Conservation (phyloP, 1,140 invertebrate genomes). For the Pseudoatta argentina region DNA sequence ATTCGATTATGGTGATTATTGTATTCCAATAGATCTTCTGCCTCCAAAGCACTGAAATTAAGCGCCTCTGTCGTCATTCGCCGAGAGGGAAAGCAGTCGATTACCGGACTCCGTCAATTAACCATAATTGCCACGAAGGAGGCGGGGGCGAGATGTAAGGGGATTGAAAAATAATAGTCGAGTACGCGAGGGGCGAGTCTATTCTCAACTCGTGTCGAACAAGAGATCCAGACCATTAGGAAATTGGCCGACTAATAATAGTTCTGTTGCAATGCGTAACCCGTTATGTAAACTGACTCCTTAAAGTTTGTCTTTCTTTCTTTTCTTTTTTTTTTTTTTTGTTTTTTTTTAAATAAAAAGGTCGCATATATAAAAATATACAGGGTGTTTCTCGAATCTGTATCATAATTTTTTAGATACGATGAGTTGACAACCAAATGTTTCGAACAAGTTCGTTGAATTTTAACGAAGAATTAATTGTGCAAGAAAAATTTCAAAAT, state of each 20-base stretch:
- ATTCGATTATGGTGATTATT: conserved; percentile 21
- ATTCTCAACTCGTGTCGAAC: conserved; percentile 68
- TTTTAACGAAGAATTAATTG: no score
- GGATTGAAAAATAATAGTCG: conserved; percentile 51
- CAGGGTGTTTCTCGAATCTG: no score
- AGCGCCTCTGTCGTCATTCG: conserved; percentile 37
- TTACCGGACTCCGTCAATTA: conserved; percentile 61
- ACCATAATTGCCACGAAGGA: conserved; percentile 47
- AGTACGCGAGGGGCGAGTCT: conserved; percentile 28
- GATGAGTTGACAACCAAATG: no score
- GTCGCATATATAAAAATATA: neutral
- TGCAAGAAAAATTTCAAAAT: no score
- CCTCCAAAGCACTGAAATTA: conserved; percentile 24
- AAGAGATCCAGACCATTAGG: conserved; percentile 71
- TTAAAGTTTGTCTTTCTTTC: neutral
- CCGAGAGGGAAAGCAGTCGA: conserved; percentile 68
- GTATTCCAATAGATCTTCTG: conserved; percentile 1
- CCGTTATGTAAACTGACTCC: conserved; percentile 58
- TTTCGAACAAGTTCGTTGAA: no score
- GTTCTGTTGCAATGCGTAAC: conserved; percentile 14
- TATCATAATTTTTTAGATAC: no score
- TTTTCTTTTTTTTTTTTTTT: no score
- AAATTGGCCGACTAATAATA: conserved; percentile 77
- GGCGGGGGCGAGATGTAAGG: neutral
- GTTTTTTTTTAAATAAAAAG: neutral